A percentile compares a stretch with the other conserved stretches of the same genome.
These are phyloP conservation scores for Zygaena filipendulae DNA, from an alignment of 2,888 invertebrate genomes.

Conservation along the genomic window DNA sequence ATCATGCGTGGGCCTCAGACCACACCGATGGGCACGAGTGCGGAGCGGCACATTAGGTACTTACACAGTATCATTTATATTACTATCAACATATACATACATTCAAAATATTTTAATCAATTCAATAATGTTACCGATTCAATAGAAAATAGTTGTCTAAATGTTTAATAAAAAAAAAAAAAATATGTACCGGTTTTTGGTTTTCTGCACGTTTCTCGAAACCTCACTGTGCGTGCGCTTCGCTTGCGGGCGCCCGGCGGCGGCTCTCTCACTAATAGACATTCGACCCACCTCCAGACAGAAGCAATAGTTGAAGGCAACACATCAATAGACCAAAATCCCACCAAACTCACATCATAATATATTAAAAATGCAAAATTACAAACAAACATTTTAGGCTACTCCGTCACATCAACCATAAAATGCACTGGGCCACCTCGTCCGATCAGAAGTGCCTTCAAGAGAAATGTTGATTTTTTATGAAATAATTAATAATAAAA, in stretches of 20 bases:
- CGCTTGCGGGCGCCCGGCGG: conserved; percentile 46
- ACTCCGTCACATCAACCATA: conserved; percentile 47
- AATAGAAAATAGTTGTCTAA: too few species aligned
- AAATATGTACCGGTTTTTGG: too few species aligned
- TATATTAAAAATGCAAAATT: too few species aligned
- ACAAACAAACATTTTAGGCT: conserved; percentile 30
- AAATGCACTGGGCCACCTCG: conserved; percentile 90
- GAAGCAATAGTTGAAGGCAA: conserved; percentile 88
- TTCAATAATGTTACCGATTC: too few species aligned
- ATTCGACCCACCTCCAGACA: conserved; percentile 75
- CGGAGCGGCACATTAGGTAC: conserved; percentile 24
- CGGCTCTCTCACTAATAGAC: conserved; percentile 81
- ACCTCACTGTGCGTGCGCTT: conserved; percentile 29
- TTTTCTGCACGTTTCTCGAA: conserved; percentile 20
- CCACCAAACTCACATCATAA: conserved; percentile 24
- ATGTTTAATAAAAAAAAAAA: too few species aligned
- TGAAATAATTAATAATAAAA: conserved; percentile 76
- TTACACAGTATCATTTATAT: too few species aligned
- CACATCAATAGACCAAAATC: conserved; percentile 48
- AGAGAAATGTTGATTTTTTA: conserved; percentile 86
- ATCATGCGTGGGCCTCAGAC: conserved; percentile 39
- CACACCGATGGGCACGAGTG: conserved; percentile 25
- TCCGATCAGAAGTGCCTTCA: conserved; percentile 97
- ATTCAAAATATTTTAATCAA: too few species aligned
- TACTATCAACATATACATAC: too few species aligned